Evolutionary conservation across 2,797 vertebrate species (phyloP).

Genomic region (Poecile montanus): DNA sequence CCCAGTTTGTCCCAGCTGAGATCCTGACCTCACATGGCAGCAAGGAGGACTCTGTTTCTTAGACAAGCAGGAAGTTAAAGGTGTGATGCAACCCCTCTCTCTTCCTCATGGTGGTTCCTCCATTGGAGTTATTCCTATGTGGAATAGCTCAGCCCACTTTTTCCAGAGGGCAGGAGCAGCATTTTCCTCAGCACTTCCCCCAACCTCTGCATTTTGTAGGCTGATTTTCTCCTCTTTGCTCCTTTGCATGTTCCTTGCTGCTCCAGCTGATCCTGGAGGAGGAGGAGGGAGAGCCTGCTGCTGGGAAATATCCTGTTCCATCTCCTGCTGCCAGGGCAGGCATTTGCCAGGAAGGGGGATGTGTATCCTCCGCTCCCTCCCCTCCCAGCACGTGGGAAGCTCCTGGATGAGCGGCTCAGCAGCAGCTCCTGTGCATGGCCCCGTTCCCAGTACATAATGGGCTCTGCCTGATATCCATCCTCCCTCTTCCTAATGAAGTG

Average conservation of each 20-base stretch:
- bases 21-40: not conserved
- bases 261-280: fast-evolving
- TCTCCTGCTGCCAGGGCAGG: not conserved
- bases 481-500: slow-evolving; percentile 53
- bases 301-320: not conserved
- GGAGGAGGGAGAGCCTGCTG: not conserved
- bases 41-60: not conserved
- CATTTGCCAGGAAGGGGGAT: not conserved
- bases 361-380: not conserved
- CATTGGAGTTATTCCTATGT: fast-evolving
- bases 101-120: not conserved
- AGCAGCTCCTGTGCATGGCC: not conserved
- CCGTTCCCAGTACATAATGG: not conserved
- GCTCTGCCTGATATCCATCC: slow-evolving; percentile 7
- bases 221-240: not conserved
- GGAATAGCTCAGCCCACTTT: not conserved
- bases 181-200: not conserved
- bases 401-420: not conserved
- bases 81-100: not conserved
- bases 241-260: not conserved
- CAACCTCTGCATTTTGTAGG: not conserved
- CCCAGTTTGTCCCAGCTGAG: not conserved
- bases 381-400: not conserved
- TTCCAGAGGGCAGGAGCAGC: not conserved
- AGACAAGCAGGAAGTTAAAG: not conserved